These are phyloP conservation scores for Pteronura brasiliensis DNA, from an alignment of 2,113 vertebrate species.

Conservation along the genomic window DNA sequence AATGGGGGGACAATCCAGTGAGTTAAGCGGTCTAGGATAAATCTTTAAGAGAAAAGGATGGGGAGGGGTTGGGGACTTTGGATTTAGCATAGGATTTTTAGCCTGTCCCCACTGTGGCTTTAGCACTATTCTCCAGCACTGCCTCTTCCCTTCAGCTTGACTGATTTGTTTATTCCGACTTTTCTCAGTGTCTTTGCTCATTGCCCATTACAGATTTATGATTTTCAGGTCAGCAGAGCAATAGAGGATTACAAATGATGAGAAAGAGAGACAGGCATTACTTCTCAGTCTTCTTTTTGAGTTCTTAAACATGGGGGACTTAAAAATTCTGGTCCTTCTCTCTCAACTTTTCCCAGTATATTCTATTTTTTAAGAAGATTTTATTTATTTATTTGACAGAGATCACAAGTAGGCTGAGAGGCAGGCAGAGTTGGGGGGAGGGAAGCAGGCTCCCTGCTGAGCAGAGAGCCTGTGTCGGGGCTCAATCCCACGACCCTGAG, in stretches of 20 bases:
- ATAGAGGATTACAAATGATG: background rate
- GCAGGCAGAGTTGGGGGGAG: too few species aligned
- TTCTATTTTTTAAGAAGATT: background rate
- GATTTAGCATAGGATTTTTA: background rate
- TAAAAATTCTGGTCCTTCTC: background rate
- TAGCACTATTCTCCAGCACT: background rate
- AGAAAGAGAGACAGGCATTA: background rate
- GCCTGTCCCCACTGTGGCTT: background rate
- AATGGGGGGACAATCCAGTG: background rate
- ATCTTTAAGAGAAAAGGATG: background rate
- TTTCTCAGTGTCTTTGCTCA: background rate
- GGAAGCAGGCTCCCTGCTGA: too few species aligned
- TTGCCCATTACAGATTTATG: background rate
- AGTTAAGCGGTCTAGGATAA: background rate
- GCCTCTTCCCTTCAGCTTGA: background rate
- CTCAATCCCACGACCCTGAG: too few species aligned
- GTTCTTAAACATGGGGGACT: background rate
- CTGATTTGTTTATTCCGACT: background rate
- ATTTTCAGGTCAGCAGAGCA: conserved; percentile 4
- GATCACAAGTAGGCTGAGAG: too few species aligned
- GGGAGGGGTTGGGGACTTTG: background rate
- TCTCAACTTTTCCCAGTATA: background rate
- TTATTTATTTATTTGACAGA: too few species aligned
- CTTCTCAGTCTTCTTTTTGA: background rate
- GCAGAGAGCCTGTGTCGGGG: too few species aligned